These are phyloP conservation scores for Glyptemys insculpta DNA, from an alignment of 2,797 vertebrate species.

Conservation along the genomic window DNA sequence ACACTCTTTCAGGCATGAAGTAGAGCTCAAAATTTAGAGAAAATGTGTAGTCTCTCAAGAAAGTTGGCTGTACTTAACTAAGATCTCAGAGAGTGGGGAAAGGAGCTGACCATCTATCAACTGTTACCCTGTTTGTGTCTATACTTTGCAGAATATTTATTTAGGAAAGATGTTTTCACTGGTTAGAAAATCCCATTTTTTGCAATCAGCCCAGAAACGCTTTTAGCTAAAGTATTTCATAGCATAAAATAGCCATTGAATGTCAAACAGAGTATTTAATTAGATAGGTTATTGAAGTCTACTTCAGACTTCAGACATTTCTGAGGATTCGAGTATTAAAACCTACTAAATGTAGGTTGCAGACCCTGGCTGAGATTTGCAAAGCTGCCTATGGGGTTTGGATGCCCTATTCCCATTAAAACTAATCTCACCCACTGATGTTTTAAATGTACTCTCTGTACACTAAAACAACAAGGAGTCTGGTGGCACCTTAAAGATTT, in stretches of 20 bases:
- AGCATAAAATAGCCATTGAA: not conserved
- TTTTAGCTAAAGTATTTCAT: not conserved
- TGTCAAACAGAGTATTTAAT: not conserved
- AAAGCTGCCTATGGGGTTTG: not conserved
- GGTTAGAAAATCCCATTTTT: not conserved
- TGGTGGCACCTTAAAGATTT: no score
- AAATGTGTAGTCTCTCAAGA: not conserved
- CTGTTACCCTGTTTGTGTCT: not conserved
- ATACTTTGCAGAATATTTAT: not conserved
- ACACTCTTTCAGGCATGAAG: not conserved
- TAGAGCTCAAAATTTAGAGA: not conserved
- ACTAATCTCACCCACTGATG: not conserved
- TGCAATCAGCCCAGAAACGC: not conserved
- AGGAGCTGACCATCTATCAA: not conserved
- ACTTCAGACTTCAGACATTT: not conserved
- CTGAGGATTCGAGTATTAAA: not conserved
- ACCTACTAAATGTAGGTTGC: not conserved
- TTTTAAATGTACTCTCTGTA: not conserved
- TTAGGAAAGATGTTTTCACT: not conserved
- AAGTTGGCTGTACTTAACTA: not conserved
- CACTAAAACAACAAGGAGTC: not conserved
- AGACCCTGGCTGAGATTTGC: not conserved
- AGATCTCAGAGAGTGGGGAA: accelerated
- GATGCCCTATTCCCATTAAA: not conserved
- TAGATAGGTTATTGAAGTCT: not conserved